Evolutionary conservation across 2,797 vertebrate genomes (phyloP).

Genomic region (Sphaeramia orbicularis): DNA sequence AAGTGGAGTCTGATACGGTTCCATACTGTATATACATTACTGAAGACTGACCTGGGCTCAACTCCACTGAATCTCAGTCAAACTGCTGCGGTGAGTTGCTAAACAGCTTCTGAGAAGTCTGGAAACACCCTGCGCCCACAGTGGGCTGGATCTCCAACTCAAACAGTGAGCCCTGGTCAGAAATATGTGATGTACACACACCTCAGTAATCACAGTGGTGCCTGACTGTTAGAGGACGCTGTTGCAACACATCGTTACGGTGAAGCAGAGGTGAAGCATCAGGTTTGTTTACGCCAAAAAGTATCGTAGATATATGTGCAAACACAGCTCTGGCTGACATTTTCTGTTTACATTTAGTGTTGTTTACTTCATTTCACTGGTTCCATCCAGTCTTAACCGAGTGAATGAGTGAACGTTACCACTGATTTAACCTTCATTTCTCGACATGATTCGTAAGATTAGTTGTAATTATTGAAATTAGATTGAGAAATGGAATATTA

Average conservation of each 20-base stretch:
- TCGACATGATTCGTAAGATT: background rate
- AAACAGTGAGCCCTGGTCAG: slow-evolving; percentile 32
- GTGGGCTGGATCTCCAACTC: slow-evolving; percentile 24
- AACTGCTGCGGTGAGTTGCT: slow-evolving; percentile 31
- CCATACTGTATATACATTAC: slow-evolving; percentile 29
- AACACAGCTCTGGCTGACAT: slow-evolving; percentile 7
- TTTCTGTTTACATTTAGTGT: slow-evolving; percentile 36
- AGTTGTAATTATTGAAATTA: background rate
- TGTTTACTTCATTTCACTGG: slow-evolving; percentile 22
- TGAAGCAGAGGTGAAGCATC: slow-evolving; percentile 30
- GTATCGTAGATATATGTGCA: slow-evolving; percentile 5
- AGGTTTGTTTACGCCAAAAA: slow-evolving; percentile 30
- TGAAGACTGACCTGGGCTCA: slow-evolving; percentile 30
- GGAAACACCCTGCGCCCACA: slow-evolving; percentile 33
- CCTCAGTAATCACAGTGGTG: slow-evolving; percentile 30
- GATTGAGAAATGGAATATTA: background rate
- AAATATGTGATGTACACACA: slow-evolving; percentile 47
- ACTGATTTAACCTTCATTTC: background rate
- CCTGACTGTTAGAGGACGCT: slow-evolving; percentile 2
- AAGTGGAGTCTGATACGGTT: slow-evolving; percentile 33
- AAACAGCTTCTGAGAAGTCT: slow-evolving; percentile 47
- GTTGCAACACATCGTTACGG: slow-evolving; percentile 29
- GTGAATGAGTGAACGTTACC: no score
- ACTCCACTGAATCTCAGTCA: slow-evolving; percentile 58
- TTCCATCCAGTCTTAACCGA: background rate